Conservation (phyloP, 1,140 invertebrate genomes). For the Trinorchestia longiramus region DNA sequence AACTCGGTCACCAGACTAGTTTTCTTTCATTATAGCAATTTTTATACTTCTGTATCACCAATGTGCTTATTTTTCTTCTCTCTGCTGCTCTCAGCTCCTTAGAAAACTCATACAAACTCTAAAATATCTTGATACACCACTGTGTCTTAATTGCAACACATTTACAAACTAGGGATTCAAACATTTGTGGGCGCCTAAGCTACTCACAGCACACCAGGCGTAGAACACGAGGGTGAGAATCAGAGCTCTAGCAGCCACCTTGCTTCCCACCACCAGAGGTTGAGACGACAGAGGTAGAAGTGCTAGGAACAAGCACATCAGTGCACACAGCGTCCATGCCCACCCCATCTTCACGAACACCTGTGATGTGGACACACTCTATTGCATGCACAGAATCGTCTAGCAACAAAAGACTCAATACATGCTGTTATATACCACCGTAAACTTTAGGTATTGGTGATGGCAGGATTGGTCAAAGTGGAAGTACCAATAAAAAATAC, state of each 20-base stretch:
- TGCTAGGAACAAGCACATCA: neutral
- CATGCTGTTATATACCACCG: neutral
- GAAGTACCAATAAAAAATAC: too few relatives aligned
- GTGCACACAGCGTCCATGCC: conserved; percentile 19
- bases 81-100: too few relatives aligned
- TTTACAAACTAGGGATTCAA: neutral
- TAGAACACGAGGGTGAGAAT: conserved; percentile 16
- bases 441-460: too few relatives aligned
- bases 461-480: too few relatives aligned
- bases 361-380: neutral
- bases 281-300: neutral
- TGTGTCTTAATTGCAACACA: neutral
- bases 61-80: too few relatives aligned
- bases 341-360: conserved; percentile 46
- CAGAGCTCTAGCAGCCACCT: neutral
- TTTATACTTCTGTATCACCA: too few relatives aligned
- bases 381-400: neutral
- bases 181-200: neutral
- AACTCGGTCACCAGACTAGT: too few relatives aligned
- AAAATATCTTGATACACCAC: neutral
- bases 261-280: neutral
- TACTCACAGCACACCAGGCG: conserved; percentile 19
- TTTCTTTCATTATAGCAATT: too few relatives aligned
- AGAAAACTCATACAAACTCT: too few relatives aligned
- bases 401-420: neutral